Percentiles rank a stretch among this genome's conserved stretches.
phyloP scores from a whole-genome alignment of 1,140 invertebrate genomes.

The Drosophila orena region DNA sequence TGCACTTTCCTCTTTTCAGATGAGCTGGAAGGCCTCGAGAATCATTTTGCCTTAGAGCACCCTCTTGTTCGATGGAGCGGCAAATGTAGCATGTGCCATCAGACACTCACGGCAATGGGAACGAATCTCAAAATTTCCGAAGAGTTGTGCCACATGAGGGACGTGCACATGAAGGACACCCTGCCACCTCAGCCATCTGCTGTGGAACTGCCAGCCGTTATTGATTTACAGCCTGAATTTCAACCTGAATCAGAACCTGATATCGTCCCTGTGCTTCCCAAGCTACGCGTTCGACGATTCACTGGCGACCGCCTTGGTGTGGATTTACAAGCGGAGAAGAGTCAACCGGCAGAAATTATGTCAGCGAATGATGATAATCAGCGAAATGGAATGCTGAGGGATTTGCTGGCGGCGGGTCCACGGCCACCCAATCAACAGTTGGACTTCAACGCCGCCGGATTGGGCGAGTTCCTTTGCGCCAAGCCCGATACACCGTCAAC shows the following conservation, averaged over 20 bases:
- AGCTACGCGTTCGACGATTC: constrained; percentile 63
- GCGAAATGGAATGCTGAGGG: constrained; percentile 31
- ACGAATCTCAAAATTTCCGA: neutral
- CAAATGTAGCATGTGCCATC: constrained; percentile 45
- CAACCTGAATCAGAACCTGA: neutral
- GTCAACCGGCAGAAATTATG: neutral
- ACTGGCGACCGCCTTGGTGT: constrained; percentile 56
- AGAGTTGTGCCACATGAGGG: constrained; percentile 51
- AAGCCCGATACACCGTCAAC: constrained; percentile 4
- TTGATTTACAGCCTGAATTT: too few relatives aligned
- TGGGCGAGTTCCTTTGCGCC: constrained; percentile 37
- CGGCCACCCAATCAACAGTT: constrained; percentile 32
- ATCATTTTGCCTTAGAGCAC: constrained; percentile 62
- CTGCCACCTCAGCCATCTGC: neutral
- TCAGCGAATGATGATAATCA: neutral
- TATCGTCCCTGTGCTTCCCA: neutral
- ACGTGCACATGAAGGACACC: constrained; percentile 16
- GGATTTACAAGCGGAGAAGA: neutral
- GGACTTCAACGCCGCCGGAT: constrained; percentile 33
- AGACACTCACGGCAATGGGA: neutral
- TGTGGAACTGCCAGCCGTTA: neutral
- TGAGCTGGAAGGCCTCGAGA: constrained; percentile 59
- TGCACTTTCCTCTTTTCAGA: constrained; percentile 66
- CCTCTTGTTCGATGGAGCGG: constrained; percentile 54
- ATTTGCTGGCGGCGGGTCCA: constrained; percentile 26